Conservation (phyloP, 2,113 vertebrate species). For the Oreochromis niloticus region DNA sequence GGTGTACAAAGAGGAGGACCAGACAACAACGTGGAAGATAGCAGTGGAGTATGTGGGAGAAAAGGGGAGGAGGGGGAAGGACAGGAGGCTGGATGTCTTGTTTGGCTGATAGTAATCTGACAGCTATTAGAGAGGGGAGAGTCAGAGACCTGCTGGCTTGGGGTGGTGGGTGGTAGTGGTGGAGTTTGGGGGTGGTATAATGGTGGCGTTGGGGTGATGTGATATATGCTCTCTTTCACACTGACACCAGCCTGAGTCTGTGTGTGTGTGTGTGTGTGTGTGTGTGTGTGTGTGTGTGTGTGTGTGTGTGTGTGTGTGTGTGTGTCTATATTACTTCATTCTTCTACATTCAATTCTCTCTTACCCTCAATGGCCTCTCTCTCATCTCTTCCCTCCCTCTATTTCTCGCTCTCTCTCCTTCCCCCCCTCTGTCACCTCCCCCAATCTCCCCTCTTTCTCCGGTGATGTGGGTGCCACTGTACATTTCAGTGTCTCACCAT, state of each 20-base stretch:
- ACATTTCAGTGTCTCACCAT: constrained; percentile 80
- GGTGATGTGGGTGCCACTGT: constrained; percentile 69
- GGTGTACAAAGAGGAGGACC: background rate
- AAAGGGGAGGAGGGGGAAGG: background rate
- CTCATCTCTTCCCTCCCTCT: constrained; percentile 19
- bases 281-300: background rate
- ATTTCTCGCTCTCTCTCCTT: constrained; percentile 10
- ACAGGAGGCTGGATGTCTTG: constrained; percentile 67
- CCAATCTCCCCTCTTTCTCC: constrained; percentile 41
- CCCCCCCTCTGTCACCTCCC: constrained; percentile 12
- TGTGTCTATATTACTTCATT: constrained; percentile 57
- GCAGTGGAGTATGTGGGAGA: background rate
- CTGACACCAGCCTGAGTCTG: constrained; percentile 7
- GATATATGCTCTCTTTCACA: constrained; percentile 61
- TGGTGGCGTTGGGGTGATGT: constrained; percentile 46
- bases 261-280: constrained; percentile 10
- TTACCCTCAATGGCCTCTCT: constrained; percentile 58
- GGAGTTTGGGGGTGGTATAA: background rate
- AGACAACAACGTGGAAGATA: constrained; percentile 24
- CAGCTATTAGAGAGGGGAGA: constrained; percentile 72
- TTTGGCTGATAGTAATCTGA: constrained; percentile 77
- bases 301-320: background rate
- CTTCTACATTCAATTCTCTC: constrained; percentile 67
- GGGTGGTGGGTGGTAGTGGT: constrained; percentile 29
- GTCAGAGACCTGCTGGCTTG: constrained; percentile 55